A percentile compares a stretch with the other conserved stretches of the same genome.
These are phyloP conservation scores for Picus viridis DNA, from an alignment of 2,797 vertebrate species.

Conservation along the genomic window DNA sequence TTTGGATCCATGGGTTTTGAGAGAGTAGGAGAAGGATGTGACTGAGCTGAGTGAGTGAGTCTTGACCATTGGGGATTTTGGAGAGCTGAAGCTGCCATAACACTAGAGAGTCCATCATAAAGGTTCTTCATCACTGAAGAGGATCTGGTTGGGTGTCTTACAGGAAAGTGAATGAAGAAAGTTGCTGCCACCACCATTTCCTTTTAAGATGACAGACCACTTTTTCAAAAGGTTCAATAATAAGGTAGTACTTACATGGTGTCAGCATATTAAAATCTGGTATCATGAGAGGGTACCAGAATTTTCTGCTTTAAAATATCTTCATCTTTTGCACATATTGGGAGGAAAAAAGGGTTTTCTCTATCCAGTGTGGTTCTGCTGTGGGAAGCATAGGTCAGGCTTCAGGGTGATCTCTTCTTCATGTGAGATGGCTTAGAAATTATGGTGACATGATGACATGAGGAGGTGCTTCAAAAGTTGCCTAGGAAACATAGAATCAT, in stretches of 20 bases:
- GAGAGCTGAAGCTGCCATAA: background rate
- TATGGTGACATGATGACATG: background rate
- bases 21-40: background rate
- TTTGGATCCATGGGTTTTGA: background rate
- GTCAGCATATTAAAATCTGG: background rate
- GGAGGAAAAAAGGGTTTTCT: background rate
- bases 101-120: accelerated
- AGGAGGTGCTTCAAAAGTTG: background rate
- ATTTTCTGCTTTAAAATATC: background rate
- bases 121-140: background rate
- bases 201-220: background rate
- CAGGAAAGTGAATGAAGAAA: background rate
- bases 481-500: background rate
- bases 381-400: background rate
- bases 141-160: background rate
- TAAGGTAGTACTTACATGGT: accelerated
- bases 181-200: background rate
- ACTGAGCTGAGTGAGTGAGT: background rate
- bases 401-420: background rate
- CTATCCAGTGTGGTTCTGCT: background rate
- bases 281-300: background rate
- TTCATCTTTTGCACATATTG: background rate
- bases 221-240: background rate
- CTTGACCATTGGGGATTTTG: background rate
- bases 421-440: background rate